Evolutionary conservation across 2,797 vertebrate species (phyloP), one percentile per base, ranked within the genome.

Genomic region (Lophotriccus pileatus): DNA sequence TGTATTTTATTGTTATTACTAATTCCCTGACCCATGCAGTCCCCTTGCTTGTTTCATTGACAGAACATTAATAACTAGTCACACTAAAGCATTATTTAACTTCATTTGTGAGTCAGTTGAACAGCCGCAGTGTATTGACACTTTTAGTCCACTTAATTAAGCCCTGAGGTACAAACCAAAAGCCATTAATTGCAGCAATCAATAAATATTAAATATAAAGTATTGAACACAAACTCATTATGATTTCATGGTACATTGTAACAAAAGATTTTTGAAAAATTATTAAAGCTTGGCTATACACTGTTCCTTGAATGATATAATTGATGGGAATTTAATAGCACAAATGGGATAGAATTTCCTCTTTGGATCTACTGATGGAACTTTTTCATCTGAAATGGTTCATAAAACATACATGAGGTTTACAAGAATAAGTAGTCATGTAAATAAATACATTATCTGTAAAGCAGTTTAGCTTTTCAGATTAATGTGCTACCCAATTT

Each of bases 101-200:
- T 95, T 85, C 25, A 46, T 86, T 74, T 86, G 37, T 78, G 75
- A 76, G 36, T 64, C 82, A 93, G 79, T 64, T 80, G 74, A 90
- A 94, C 30, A 89, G 44, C 49, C 1, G 1, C 74, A 91, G 56
- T 74, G 27, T 88, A 87, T 80, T 2, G 56, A 90, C 84, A 91
- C 6, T 79, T 95, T 49, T 28, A 84, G 76, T 80, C 80, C 46
- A 72, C 58, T 95, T 97, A 95, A 89, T 97, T 94, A 94, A 96
- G 60, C 77, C 67, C 63, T 36, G 83, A 91, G 63, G 47, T 70
- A 46, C 46, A 96, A 81, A 96, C 15, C 84, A 79, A 91, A 89
- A 89, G 21, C 59, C 94, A 79, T 92, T 95, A 95, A 94, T 96
- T 86, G 43, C 43, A 94, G 52, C 52, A 91, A 92, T 95, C 88